Evolutionary conservation across 2,888 invertebrate species (phyloP), one percentile per base, ranked within the genome.

Genomic region (Gari tellinella): DNA sequence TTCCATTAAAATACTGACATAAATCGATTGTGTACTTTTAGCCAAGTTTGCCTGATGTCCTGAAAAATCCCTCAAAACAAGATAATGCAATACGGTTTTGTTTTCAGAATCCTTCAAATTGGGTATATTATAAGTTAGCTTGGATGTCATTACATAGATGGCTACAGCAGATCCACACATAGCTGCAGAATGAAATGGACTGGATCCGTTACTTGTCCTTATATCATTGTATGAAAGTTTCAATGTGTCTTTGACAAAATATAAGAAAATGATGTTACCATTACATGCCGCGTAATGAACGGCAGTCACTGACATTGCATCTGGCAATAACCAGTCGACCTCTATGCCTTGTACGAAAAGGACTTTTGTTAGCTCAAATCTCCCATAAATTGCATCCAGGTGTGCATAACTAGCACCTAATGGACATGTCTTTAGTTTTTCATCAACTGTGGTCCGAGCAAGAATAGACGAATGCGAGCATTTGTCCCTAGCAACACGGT

Each of bases 361-460:
- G 19, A 17, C 19, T 31, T n/a, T 21, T 2, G 38, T 25, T 51
- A 51, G 38, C 2, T 60, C 60, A 38, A 38, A 37, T 38, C 61
- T 61, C 21, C 51, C 41, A 49, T 49, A 61, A 10, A 49, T 49
- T 15, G 51, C 61, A 10, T 23, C 61, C 17, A 61, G n/a, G 25
- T 61, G 61, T 8, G 49, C 10, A 40, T 51, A 61, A 7, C 51
- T 25, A 40, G 41, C 51, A 7, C 61, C 61, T 12, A 25, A 1
- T 5, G 61, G 61, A 41, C 61, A 61, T 8, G 12, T 10, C 8
- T 41, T 46, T 17, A 38, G 14, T 3, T 60, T 2, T 8, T 31
- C 12, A 4, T n/a, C 12, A 1, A 12, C 31, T 37, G 5, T 21
- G 5, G 5, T 31, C 31, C 10, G 31, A 31, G 4, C 31, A 31